Conservation (phyloP, 2,113 vertebrate genomes). For the Sceloporus undulatus region DNA sequence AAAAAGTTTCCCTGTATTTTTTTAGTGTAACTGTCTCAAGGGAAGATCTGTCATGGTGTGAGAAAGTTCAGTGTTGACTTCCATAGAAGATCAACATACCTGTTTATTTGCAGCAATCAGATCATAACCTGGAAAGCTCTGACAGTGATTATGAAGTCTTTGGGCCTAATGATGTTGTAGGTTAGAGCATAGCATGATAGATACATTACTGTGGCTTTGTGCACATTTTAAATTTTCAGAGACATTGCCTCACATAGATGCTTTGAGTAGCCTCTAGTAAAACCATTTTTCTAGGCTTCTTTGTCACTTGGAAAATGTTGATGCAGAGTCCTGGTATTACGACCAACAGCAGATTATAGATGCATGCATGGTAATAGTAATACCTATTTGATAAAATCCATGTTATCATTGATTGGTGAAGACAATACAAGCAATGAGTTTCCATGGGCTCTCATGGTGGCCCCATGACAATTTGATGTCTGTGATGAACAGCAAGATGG, state of each 20-base stretch:
- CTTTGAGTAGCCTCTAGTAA: not conserved
- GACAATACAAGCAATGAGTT: too few species aligned
- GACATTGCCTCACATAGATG: not conserved
- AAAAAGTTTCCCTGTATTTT: not conserved
- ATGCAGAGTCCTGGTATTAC: not conserved
- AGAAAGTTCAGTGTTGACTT: not conserved
- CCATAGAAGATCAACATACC: not conserved
- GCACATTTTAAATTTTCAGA: not conserved
- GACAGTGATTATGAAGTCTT: not conserved
- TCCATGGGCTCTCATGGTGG: too few species aligned
- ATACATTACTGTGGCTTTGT: not conserved
- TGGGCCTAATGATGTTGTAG: not conserved
- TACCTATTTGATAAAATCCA: too few species aligned
- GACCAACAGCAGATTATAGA: not conserved
- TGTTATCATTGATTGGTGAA: not conserved
- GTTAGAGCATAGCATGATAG: not conserved
- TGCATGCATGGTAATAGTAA: not conserved
- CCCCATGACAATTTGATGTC: too few species aligned
- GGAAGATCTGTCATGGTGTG: not conserved
- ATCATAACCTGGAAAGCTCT: not conserved
- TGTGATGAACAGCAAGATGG: too few species aligned
- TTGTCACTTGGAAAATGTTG: not conserved
- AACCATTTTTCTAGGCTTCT: not conserved
- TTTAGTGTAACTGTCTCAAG: not conserved
- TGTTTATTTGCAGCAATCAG: not conserved